Conservation (phyloP, 2,113 vertebrate genomes). For the Sterrhoptilus dennistouni region DNA sequence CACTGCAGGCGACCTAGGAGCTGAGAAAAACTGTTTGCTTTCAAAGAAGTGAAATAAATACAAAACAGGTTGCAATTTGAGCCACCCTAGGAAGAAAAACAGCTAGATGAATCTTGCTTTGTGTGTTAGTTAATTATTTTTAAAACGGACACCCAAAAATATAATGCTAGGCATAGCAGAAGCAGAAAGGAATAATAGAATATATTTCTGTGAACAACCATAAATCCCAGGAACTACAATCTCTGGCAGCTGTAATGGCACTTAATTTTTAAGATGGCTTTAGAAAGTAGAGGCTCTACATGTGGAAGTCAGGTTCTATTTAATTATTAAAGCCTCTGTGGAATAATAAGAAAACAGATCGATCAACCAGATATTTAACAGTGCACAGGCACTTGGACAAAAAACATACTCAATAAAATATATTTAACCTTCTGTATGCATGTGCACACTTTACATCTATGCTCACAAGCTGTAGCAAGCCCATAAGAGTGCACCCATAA, state of each 20-base stretch:
- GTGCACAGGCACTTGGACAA: not conserved
- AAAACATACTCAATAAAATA: not conserved
- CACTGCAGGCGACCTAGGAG: not conserved
- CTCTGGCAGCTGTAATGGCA: not conserved
- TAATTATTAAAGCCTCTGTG: slow-evolving; percentile 19
- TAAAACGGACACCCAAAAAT: not conserved
- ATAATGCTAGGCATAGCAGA: not conserved
- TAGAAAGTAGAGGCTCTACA: not conserved
- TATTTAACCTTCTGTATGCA: not conserved
- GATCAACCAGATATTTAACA: not conserved
- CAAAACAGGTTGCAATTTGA: not conserved
- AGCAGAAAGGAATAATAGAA: not conserved
- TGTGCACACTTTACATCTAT: not conserved
- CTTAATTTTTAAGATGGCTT: not conserved
- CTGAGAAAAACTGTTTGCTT: not conserved
- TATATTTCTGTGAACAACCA: not conserved
- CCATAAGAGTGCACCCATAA: not conserved
- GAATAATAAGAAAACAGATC: slow-evolving; percentile 13
- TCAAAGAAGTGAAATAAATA: not conserved
- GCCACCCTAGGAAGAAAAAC: not conserved
- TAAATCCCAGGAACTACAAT: not conserved
- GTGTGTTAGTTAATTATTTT: not conserved
- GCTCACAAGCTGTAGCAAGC: not conserved
- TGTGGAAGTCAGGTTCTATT: not conserved
- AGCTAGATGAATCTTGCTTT: not conserved